Base-by-base conservation (phyloP, 2,113 vertebrate species). In the Noturus placidus region DNA sequence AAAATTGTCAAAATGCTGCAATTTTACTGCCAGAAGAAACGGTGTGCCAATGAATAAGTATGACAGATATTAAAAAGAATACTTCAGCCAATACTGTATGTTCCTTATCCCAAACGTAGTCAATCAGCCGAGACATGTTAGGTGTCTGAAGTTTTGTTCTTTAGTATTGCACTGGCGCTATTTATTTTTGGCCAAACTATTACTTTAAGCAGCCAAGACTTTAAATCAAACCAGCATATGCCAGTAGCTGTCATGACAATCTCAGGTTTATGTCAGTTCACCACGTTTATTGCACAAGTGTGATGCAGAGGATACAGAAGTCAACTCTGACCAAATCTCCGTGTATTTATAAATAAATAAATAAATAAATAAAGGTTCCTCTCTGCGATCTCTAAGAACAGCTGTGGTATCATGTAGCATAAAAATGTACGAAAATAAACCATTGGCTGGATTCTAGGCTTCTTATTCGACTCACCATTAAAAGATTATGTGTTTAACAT, bases 401-500 rank as follows among this genome's bases (percentile, higher is more conserved):
- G 84, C 76, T 78, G 57, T 38, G 63, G 52, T 46, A 17, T 59
- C 27, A 72, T 76, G 42, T 46, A 6, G 42, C 42, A 38, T 52
- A 63, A 63, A 59, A 35, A 35, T 52, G n/a, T 89, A 50, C 63
- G 30, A 25, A 42, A 78, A 88, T 76, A 78, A 52, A 35, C n/a
- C 69, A 59, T 20, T 25, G 56, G 17, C 17, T 82, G 79, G 56
- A 42, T 81, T 59, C 9, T 61, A 14, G 9, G 11, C 56, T 22
- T 56, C n/a, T 65, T 42, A 46, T 83, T 70, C 20, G 50, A 46
- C 76, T 80, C 78, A 33, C 35, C 56, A 85, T 84, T 63, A 82
- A 90, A 90, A 84, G 56, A 86, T 90, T 77, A 89, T 86, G 72
- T 84, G 83, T 69, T 86, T 76, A 88, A 87, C 72, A 85, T 83